Evolutionary conservation across 2,797 vertebrate genomes (phyloP), one percentile per base, ranked within the genome.

Genomic region (Pseudochaenichthys georgianus): DNA sequence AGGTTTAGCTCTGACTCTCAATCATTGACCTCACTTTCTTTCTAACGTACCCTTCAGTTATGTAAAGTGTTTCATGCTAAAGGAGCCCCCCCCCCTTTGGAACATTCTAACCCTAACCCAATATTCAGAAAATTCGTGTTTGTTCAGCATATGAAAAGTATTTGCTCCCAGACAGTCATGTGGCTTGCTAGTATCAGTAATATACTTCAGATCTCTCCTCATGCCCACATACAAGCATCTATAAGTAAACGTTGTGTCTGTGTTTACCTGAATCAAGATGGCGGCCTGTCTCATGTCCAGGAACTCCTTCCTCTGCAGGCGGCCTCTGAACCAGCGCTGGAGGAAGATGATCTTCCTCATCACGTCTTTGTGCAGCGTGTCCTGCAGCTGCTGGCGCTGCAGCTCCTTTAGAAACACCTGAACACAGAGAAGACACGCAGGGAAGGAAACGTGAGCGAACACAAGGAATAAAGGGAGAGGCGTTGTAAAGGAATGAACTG

Each of bases 351-450:
- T 99, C 89, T 98, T 99, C 11, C 80, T 90, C 87, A 99, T 96
- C 1, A 99, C 98, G 15, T 99, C 98, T 52, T 93, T 96, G 91
- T 99, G 98, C 81, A 99, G 94, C 0, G 90, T 95, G 77, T 99
- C 98, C 89, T 97, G 96, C 54, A 99, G 95, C 65, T 94, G 91
- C 90, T 99, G 98, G 12, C 98, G 91, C 76, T 97, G 95, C 0
- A 95, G 92, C 89, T 99, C 98, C 83, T 99, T 99, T 86, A 99
- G 94, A 81, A 99, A 99, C 43, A 99, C 96, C 98, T 99, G 88
- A 60, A 31, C 38, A 77, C 1, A 58, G 15, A 54, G 12, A 73
- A 57, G 3, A 62, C 15, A 64, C n/a, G 41, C 5, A 48, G 3
- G 45, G 10, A 46, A 62, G 5, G 13, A 28, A 48, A 60, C 0